A percentile compares a stretch with the other conserved stretches of the same genome.
These are phyloP conservation scores for Clistopyga incitator DNA, from an alignment of 2,888 invertebrate genomes.

Conservation along the genomic window DNA sequence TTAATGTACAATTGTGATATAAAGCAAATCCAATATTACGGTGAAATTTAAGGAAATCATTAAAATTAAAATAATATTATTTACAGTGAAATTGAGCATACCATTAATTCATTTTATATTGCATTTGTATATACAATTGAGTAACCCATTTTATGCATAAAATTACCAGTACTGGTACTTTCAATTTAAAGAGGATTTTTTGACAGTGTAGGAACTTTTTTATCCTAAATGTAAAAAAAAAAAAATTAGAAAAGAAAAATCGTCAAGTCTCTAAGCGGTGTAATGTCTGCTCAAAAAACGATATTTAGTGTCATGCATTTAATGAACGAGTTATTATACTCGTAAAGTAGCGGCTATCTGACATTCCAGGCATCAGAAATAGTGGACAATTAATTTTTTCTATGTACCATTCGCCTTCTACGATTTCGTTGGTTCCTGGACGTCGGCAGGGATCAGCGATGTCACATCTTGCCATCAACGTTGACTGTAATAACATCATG, in stretches of 20 bases:
- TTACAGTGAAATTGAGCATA: too few relatives aligned
- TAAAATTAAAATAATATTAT: too few relatives aligned
- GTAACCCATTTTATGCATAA: too few relatives aligned
- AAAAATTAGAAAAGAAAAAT: neutral
- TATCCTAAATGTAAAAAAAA: too few relatives aligned
- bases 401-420: conserved; percentile 76
- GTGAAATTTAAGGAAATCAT: too few relatives aligned
- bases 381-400: neutral
- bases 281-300: neutral
- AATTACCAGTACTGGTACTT: too few relatives aligned
- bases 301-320: neutral
- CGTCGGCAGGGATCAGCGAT: conserved; percentile 80
- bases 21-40: too few relatives aligned
- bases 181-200: too few relatives aligned
- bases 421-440: conserved; percentile 76
- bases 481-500: conserved; percentile 78
- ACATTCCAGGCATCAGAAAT: neutral
- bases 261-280: neutral
- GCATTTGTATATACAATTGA: too few relatives aligned
- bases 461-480: conserved; percentile 79
- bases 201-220: too few relatives aligned
- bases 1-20: too few relatives aligned
- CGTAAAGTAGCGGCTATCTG: neutral
- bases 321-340: neutral
- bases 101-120: too few relatives aligned